Conservation (phyloP, 2,888 invertebrate species). For the Punctoribates punctum region DNA sequence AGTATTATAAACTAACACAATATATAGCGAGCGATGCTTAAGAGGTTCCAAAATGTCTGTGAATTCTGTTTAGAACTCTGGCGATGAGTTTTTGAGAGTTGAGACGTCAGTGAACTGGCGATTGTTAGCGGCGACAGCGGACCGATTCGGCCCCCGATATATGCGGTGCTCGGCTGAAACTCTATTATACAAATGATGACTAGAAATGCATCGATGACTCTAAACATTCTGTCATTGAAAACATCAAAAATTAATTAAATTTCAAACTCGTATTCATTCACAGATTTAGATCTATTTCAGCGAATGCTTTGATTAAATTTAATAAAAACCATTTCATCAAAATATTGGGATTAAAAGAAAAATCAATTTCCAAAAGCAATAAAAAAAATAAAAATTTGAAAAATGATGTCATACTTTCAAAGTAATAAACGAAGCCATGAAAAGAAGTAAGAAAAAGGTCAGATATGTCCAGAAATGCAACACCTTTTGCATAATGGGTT, state of each 20-base stretch:
- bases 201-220: slow-evolving; percentile 39
- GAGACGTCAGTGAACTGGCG: slow-evolving; percentile 27
- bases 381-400: too few species aligned
- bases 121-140: slow-evolving; percentile 27
- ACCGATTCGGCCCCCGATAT: background rate
- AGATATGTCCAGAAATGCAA: background rate
- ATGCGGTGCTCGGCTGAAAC: slow-evolving; percentile 27
- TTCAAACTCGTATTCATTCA: background rate
- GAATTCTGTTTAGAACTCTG: slow-evolving; percentile 40
- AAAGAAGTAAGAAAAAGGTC: slow-evolving; percentile 2
- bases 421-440: too few species aligned
- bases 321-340: too few species aligned
- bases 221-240: slow-evolving; percentile 40
- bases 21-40: slow-evolving; percentile 48
- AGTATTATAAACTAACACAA: slow-evolving; percentile 46
- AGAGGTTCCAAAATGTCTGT: slow-evolving; percentile 43
- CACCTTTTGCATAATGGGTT: too few species aligned
- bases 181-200: slow-evolving; percentile 41
- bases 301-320: too few species aligned
- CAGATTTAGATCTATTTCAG: too few species aligned
- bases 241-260: background rate
- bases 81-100: background rate
- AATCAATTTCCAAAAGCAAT: too few species aligned
- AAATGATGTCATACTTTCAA: too few species aligned
- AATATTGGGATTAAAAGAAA: too few species aligned